Evolutionary conservation across 1,140 invertebrate genomes (phyloP).

Genomic region (Pogonus chalceus): DNA sequence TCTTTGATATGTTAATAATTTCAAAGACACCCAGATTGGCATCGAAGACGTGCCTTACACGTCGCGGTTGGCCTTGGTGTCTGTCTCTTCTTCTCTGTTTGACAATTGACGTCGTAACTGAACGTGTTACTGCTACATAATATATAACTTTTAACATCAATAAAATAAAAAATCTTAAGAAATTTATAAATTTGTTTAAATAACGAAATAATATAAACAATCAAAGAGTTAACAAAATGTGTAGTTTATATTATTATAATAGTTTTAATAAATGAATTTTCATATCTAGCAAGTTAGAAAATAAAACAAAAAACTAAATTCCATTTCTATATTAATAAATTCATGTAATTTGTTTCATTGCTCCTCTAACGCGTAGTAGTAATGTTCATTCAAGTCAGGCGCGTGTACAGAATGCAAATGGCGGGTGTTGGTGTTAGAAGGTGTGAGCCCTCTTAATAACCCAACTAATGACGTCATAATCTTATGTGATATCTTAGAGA

Average conservation of each 20-base stretch:
- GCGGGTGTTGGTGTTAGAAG: slow-evolving; percentile 13
- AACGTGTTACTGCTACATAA: too few relatives aligned
- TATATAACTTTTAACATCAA: too few relatives aligned
- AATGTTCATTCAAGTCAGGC: not conserved
- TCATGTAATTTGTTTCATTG: too few relatives aligned
- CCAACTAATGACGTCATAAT: slow-evolving; percentile 20
- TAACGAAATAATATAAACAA: too few relatives aligned
- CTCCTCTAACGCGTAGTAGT: not conserved
- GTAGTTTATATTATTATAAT: too few relatives aligned
- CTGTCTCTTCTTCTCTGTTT: slow-evolving; percentile 1
- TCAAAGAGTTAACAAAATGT: too few relatives aligned
- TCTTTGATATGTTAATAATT: slow-evolving; percentile 5
- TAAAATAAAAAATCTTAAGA: too few relatives aligned
- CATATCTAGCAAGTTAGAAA: too few relatives aligned
- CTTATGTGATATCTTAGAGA: slow-evolving; percentile 21
- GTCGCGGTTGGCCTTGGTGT: slow-evolving; percentile 5
- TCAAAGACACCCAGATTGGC: slow-evolving; percentile 3
- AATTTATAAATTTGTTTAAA: too few relatives aligned
- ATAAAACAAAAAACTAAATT: too few relatives aligned
- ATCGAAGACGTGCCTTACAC: not conserved
- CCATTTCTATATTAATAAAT: too few relatives aligned
- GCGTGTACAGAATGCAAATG: slow-evolving; percentile 1
- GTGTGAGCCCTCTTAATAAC: slow-evolving; percentile 20
- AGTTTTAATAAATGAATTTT: too few relatives aligned
- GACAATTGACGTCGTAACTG: not conserved